Evolutionary conservation across 2,888 invertebrate species (phyloP).

Genomic region (Cheilosia vulpina): DNA sequence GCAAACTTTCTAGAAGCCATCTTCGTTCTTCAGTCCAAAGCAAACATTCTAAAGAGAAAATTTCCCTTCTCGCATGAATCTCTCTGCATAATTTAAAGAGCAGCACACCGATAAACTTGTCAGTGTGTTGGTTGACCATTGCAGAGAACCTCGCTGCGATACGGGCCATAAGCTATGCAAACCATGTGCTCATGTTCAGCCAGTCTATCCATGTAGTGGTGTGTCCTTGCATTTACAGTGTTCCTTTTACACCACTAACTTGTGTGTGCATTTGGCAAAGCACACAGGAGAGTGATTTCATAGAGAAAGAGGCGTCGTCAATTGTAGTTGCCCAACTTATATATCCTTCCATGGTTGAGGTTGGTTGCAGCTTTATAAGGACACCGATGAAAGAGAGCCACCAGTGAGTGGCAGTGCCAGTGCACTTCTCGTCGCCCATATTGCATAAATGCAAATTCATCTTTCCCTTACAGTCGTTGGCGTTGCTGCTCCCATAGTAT

Average conservation of each 20-base stretch:
- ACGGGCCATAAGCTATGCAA: constrained; percentile 36
- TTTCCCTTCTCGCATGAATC: constrained; percentile 11
- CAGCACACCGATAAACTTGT: constrained; percentile 11
- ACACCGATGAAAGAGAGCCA: constrained; percentile 55
- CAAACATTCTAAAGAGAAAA: constrained; percentile 9
- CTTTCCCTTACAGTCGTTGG: constrained; percentile 16
- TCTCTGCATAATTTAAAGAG: constrained; percentile 39
- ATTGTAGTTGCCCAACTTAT: constrained; percentile 28
- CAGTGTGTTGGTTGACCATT: constrained; percentile 27
- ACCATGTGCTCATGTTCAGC: constrained; percentile 52
- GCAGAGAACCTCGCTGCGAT: constrained; percentile 29
- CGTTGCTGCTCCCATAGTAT: background rate
- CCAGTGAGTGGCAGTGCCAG: constrained; percentile 6
- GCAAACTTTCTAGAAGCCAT: background rate
- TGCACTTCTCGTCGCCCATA: constrained; percentile 23
- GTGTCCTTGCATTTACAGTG: constrained; percentile 72
- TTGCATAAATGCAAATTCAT: background rate
- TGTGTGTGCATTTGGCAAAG: constrained; percentile 53
- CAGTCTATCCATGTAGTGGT: constrained; percentile 37
- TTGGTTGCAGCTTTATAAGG: constrained; percentile 46
- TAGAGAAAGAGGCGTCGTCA: constrained; percentile 73
- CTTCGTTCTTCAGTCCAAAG: background rate
- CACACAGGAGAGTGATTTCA: constrained; percentile 47
- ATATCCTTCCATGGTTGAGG: constrained; percentile 24
- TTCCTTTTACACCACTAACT: constrained; percentile 71